Conservation (phyloP, 1,140 invertebrate genomes). For the Hylyphantes graminicola region DNA sequence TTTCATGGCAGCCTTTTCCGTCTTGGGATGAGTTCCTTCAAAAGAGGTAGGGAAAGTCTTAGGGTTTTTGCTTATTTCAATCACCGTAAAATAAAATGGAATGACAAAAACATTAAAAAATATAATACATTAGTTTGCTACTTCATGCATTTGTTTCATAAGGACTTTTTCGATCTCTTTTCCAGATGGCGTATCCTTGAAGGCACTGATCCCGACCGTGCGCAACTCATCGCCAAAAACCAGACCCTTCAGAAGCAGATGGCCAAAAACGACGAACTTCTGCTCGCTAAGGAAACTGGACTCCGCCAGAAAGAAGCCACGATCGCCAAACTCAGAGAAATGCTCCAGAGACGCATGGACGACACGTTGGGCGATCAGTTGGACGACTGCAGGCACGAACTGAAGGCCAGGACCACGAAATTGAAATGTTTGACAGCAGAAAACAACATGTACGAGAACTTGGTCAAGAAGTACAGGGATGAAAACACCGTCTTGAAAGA, state of each 20-base stretch:
- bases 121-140: too few relatives aligned
- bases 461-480: constrained; percentile 19
- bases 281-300: neutral
- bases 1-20: too few relatives aligned
- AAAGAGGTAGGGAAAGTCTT: too few relatives aligned
- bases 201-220: constrained; percentile 41
- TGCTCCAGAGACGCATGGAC: neutral
- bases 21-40: too few relatives aligned
- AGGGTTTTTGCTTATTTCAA: too few relatives aligned
- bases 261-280: neutral
- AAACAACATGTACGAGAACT: constrained; percentile 24
- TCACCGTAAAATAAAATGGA: too few relatives aligned
- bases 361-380: neutral
- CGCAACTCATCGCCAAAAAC: constrained; percentile 12
- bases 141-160: too few relatives aligned
- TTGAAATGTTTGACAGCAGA: constrained; percentile 10
- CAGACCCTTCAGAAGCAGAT: constrained; percentile 16
- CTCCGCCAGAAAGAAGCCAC: neutral
- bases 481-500: constrained; percentile 3
- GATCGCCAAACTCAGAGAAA: neutral
- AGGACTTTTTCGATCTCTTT: too few relatives aligned
- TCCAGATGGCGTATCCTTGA: constrained; percentile 49
- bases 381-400: constrained; percentile 7
- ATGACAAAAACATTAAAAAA: too few relatives aligned
- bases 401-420: neutral